phyloP scores from a whole-genome alignment of 2,888 invertebrate species.

The Saturnia pavonia region DNA sequence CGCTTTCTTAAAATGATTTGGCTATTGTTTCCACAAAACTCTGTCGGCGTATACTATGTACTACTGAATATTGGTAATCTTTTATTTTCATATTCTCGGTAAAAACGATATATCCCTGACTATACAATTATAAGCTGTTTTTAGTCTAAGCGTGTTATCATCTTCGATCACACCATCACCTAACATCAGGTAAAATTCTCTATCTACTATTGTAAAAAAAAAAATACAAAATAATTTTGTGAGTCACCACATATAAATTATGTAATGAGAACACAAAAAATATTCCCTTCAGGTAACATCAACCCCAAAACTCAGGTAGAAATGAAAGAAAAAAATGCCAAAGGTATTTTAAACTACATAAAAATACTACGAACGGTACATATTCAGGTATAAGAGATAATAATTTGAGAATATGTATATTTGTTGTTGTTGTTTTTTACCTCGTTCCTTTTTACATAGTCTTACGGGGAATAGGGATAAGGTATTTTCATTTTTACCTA shows the following conservation, averaged over 20 bases:
- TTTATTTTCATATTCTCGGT: no score
- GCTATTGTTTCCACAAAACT: neutral
- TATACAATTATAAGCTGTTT: no score
- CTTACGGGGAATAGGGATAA: neutral
- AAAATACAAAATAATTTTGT: neutral
- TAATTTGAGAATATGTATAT: neutral
- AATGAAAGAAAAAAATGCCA: neutral
- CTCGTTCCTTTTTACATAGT: neutral
- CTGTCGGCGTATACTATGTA: no score
- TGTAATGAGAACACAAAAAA: neutral
- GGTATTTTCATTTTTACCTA: neutral
- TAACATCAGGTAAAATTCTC: neutral
- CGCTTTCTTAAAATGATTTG: neutral
- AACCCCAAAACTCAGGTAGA: constrained; percentile 2
- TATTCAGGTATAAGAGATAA: constrained; percentile 1
- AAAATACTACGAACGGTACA: neutral
- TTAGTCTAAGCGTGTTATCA: no score
- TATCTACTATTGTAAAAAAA: no score
- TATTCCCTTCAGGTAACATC: neutral
- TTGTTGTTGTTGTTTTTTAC: neutral
- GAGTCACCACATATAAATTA: neutral
- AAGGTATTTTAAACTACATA: neutral
- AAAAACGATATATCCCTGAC: no score
- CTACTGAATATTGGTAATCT: no score
- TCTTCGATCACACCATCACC: neutral